phyloP scores from a whole-genome alignment of 2,113 vertebrate species.

The Calyptommatus sinebrachiatus region DNA sequence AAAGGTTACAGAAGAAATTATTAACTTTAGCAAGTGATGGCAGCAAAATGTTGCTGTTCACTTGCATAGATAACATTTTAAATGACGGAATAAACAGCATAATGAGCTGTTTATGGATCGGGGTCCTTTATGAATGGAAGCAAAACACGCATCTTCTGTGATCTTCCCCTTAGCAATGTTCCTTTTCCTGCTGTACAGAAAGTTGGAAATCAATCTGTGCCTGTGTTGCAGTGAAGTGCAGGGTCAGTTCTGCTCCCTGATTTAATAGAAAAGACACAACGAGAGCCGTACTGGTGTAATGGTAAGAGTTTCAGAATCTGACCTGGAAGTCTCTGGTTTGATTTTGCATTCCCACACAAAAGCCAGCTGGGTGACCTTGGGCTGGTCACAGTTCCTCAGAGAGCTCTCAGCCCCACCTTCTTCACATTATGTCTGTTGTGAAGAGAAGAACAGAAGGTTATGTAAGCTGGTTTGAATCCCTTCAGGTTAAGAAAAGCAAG shows the following conservation, averaged over 20 bases:
- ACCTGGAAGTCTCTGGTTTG: too few relatives aligned
- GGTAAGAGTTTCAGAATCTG: too few relatives aligned
- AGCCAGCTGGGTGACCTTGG: too few relatives aligned
- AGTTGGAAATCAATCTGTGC: not conserved
- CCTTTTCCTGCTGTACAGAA: not conserved
- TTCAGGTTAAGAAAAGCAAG: too few relatives aligned
- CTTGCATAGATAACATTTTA: slow-evolving; percentile 4
- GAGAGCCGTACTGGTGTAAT: too few relatives aligned
- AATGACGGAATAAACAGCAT: not conserved
- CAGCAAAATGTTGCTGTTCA: slow-evolving; percentile 11
- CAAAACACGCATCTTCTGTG: not conserved
- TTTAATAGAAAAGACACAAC: not conserved
- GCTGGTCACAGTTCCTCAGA: too few relatives aligned
- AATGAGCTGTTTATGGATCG: not conserved
- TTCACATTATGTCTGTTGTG: too few relatives aligned
- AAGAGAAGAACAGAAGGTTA: too few relatives aligned
- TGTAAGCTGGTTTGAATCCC: too few relatives aligned
- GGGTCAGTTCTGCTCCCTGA: not conserved
- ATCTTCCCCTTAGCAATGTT: not conserved
- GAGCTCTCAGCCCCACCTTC: too few relatives aligned
- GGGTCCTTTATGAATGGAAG: not conserved
- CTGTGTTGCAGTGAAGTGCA: not conserved
- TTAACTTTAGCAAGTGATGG: not conserved
- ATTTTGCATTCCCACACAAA: too few relatives aligned
- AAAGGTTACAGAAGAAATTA: not conserved